Base-by-base conservation (phyloP, 1,140 invertebrate genomes). In the Arion vulgaris region DNA sequence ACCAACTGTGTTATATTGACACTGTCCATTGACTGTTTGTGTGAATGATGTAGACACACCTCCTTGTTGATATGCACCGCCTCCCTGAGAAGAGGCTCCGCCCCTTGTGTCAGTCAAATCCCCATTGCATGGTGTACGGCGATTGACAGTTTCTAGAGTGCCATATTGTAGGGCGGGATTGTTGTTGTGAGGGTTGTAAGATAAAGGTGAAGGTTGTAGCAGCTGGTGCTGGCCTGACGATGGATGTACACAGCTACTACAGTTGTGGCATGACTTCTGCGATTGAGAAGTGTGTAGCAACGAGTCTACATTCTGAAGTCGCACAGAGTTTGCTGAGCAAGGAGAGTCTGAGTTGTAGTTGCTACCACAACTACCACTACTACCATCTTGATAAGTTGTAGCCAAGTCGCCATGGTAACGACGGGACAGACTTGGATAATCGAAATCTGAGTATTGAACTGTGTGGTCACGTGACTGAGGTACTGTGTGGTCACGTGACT, bases 371-470 rank as follows among this genome's bases (percentile, higher is more conserved):
- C 84, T 77, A 51, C 74, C 74, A 49, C 45, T 19, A 45, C 41
- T 17, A 5, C 80, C 69, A 26, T 81, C 80, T 53, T 51, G 80
- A 28, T 73, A 74, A 4, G 17, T 49, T 17, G 53, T 34, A 45
- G 32, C 32, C 51, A 51, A 2, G 15, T 71, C 80, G 1, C n/a
- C 15, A 32, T 74, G 80, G 71, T 81, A 74, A 34, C 69, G 80
- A 32, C 57, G 49, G 2, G 80, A 15, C 1, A 34, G 71, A 41
- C 51, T 87, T 13, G 85, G 71, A 57, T 81, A 89, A 51, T 90
- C 90, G 32, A 86, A 87, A 72, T 91, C 90, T 4, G 90, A 91
- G 82, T 90, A 90, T 34, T 88, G 87, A 41, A 89, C 84, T 19
- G 38, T 74, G n/a, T n/a, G n/a, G 32, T 87, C 87, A 75, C 87